Percentiles rank a stretch among this genome's conserved stretches.
These are phyloP conservation scores for Onychomys leucogaster DNA, from an alignment of 2,797 vertebrate species.

Conservation along the genomic window DNA sequence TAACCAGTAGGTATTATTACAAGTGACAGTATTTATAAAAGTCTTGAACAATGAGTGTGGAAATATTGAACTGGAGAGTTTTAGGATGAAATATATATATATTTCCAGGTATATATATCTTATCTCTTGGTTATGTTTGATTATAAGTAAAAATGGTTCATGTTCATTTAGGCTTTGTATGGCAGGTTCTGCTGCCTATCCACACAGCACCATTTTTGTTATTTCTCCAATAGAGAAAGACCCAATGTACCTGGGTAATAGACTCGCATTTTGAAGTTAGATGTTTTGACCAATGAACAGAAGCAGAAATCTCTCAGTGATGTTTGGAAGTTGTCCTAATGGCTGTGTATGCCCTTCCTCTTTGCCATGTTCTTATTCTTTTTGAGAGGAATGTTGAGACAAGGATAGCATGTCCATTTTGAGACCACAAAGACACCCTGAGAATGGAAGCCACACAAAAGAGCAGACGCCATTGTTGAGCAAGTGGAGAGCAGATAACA, in stretches of 20 bases:
- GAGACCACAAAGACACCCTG: not conserved
- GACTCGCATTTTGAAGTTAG: not conserved
- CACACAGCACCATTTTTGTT: not conserved
- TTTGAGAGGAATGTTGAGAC: not conserved
- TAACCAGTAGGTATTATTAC: not conserved
- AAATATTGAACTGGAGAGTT: not conserved
- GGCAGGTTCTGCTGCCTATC: not conserved
- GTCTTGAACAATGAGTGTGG: not conserved
- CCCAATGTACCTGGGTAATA: not conserved
- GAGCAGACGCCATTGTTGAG: not conserved
- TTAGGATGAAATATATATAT: not conserved
- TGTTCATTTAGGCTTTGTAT: not conserved
- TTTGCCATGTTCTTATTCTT: not conserved
- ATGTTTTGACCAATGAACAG: conserved; percentile 13
- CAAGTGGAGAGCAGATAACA: not conserved
- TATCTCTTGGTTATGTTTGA: conserved; percentile 10
- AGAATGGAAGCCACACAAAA: not conserved
- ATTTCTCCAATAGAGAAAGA: not conserved
- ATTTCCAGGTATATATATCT: not conserved
- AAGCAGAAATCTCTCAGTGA: not conserved
- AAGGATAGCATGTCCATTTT: not conserved
- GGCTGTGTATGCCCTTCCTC: not conserved
- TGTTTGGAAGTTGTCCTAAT: not conserved
- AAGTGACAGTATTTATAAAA: not conserved
- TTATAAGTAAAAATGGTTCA: conserved; percentile 33